Evolutionary conservation across 2,113 vertebrate genomes (phyloP).

Genomic region (Cochlearius cochlearius): DNA sequence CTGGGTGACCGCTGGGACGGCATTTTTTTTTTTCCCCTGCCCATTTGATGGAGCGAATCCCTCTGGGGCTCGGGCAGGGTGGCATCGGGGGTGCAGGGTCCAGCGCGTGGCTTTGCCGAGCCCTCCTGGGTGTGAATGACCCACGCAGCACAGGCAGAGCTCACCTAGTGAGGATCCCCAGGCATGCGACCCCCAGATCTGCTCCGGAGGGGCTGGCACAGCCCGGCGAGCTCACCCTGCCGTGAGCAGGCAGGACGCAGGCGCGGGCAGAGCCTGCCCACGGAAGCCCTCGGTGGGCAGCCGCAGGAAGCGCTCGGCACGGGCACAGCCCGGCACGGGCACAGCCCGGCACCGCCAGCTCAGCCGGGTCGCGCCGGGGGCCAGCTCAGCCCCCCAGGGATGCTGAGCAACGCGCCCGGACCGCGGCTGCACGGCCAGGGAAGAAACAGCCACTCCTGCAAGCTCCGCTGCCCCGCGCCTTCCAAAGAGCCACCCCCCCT

Average conservation of each 20-base stretch:
- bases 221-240: not conserved
- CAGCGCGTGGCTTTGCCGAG: not conserved
- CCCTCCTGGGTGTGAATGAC: not conserved
- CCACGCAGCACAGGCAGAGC: not conserved
- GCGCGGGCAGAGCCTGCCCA: not conserved
- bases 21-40: not conserved
- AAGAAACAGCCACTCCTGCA: not conserved
- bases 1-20: not conserved
- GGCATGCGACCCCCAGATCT: not conserved
- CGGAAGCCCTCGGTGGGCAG: not conserved
- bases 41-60: not conserved
- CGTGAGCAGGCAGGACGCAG: not conserved
- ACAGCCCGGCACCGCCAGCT: not conserved
- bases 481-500: not conserved
- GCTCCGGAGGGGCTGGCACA: rapidly evolving
- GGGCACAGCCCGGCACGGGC: not conserved
- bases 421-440: rapidly evolving
- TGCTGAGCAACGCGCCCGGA: rapidly evolving
- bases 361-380: not conserved
- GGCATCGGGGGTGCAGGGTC: rapidly evolving
- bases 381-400: not conserved
- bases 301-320: not conserved
- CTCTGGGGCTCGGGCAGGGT: not conserved
- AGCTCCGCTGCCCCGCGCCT: rapidly evolving
- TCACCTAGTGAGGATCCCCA: not conserved